phyloP scores from a whole-genome alignment of 2,888 invertebrate species.

The Blera fallax region DNA sequence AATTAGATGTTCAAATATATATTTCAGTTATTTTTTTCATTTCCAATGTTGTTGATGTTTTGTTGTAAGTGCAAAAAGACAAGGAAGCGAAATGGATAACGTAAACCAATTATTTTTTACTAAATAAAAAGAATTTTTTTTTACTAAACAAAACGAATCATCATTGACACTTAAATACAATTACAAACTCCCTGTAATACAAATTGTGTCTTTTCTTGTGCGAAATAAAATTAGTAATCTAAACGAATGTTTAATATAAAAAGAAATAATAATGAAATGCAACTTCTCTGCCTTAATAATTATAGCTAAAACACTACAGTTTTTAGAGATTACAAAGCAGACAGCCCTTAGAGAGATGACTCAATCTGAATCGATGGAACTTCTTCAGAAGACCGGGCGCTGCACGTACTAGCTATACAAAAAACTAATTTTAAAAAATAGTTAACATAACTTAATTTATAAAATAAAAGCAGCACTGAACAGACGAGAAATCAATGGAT shows the following conservation, averaged over 20 bases:
- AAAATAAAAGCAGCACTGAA: constrained; percentile 48
- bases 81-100: constrained; percentile 6
- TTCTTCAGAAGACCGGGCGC: constrained; percentile 8
- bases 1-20: constrained; percentile 63
- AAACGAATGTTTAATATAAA: constrained; percentile 7
- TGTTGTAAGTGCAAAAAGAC: constrained; percentile 40
- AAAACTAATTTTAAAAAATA: constrained; percentile 53
- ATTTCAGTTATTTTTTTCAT: constrained; percentile 41
- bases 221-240: constrained; percentile 39
- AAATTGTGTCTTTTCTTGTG: constrained; percentile 63
- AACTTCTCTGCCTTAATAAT: constrained; percentile 41
- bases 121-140: background rate
- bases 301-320: constrained; percentile 39
- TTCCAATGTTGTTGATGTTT: constrained; percentile 46
- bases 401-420: constrained; percentile 37
- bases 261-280: constrained; percentile 24
- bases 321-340: constrained; percentile 55
- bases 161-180: constrained; percentile 62
- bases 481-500: constrained; percentile 2
- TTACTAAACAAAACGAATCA: constrained; percentile 1
- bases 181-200: constrained; percentile 62
- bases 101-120: background rate
- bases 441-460: constrained; percentile 60
- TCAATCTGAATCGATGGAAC: constrained; percentile 7
- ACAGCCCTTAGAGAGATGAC: constrained; percentile 6